Evolutionary conservation across 2,797 vertebrate species (phyloP), one percentile per base, ranked within the genome.

Genomic region (Melanotaenia pygmaea): DNA sequence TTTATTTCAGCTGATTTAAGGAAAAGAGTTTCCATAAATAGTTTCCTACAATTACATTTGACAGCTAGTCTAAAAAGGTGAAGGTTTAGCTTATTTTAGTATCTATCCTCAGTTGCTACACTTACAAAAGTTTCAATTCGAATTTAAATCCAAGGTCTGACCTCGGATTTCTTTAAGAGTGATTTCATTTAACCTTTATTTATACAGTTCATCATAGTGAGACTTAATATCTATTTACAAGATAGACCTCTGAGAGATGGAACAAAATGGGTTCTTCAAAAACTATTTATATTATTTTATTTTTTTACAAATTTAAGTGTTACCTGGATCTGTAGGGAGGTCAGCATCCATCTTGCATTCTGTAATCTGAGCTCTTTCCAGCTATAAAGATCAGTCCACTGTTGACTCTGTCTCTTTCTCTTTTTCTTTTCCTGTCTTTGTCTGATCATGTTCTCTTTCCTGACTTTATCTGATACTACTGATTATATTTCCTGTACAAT

Each of bases 11-110:
- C 76, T 89, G 81, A 90, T 88, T 90, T 85, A 74, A 76, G 66
- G 65, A 68, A 85, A 86, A 76, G 51, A 81, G 63, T 38, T 64
- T 35, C 76, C 69, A 6, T 54, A 61, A 76, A 91, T 85, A 82
- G 73, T 87, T 86, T 91, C 79, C 80, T 71, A 79, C 84, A 86
- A 89, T 89, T 88, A 79, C 65, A 82, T 83, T 63, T 81, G 88
- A 91, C 86, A 88, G 76, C 73, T 67, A 70, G 72, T 77, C 69
- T 50, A n/a, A 74, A 73, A 77, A 83, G 78, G 76, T 62, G 24
- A 53, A 37, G 26, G 11, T 13, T 54, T 24, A 16, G 24, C 12
- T 24, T 54, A 14, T 54, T 26, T 53, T 56, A 30, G 24, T 56
- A 2, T 56, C 13, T 14, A 16, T 53, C 50, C 10, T 12, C 50